Evolutionary conservation across 1,140 invertebrate species (phyloP).

Genomic region (Trichonephila clavipes): DNA sequence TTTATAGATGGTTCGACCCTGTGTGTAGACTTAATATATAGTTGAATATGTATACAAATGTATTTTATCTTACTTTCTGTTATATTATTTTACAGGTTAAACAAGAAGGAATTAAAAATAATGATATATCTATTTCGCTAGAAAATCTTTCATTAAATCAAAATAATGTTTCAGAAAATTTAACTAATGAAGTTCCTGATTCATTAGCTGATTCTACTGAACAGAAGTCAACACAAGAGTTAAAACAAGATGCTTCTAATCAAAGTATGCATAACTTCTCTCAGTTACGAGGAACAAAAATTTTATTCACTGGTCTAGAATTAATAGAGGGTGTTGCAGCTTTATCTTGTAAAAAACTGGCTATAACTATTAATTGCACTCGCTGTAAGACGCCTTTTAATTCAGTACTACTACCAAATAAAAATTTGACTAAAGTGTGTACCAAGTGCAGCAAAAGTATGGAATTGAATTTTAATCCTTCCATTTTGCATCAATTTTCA

Average conservation of each 20-base stretch:
- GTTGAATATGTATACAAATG: too few relatives aligned
- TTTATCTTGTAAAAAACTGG: conserved; percentile 78
- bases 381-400: conserved; percentile 80
- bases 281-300: conserved; percentile 79
- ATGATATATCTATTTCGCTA: neutral
- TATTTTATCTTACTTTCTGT: neutral
- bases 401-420: conserved; percentile 78
- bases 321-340: conserved; percentile 79
- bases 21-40: too few relatives aligned
- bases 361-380: conserved; percentile 79
- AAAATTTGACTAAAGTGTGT: conserved; percentile 79
- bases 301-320: conserved; percentile 79
- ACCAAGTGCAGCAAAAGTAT: conserved; percentile 79
- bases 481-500: conserved; percentile 80
- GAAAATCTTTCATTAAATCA: neutral
- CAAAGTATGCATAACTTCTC: neutral
- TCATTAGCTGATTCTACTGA: neutral
- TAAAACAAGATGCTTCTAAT: neutral
- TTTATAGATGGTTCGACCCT: too few relatives aligned
- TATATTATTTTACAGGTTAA: neutral
- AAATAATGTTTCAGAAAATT: neutral
- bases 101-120: neutral
- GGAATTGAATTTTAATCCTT: conserved; percentile 79
- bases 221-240: neutral
- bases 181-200: neutral